Base-by-base conservation (phyloP, 2,797 vertebrate species). In the Tenualosa ilisha region DNA sequence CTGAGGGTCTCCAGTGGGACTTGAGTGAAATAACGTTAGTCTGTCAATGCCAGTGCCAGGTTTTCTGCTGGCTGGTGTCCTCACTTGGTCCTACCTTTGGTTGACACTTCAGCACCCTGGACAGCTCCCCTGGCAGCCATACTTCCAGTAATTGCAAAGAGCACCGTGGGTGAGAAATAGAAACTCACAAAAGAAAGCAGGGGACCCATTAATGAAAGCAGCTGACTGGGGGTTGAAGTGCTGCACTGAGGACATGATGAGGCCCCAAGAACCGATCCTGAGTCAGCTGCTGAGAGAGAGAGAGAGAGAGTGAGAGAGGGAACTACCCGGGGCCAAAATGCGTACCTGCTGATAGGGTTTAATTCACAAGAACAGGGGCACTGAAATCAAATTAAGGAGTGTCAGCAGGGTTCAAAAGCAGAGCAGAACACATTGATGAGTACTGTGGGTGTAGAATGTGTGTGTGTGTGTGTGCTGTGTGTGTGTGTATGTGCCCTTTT, bases 401-500 rank as follows among this genome's bases (percentile, higher is more conserved):
- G 65, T 72, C 65, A 72, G 65, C 65, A 40, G 65, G 65, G 31
- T 72, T 40, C 65, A 72, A 37, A 26, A 17, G 13, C 15, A 72
- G 26, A 37, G 31, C 26, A 17, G 26, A 5, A 72, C 12, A 40
- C 65, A 37, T 3, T 72, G 11, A 37, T 72, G 26, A 40, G 17
- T 37, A 40, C 31, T 37, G 12, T 72, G 26, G 12, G 31, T 72
- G 65, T 40, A 31, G 31, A 6, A 15, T 37, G 26, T 17, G 65
- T 72, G 65, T 15, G 65, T 72, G 65, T 17, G 65, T 72, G 65
- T 68, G 65, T 37, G 65, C 37, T 68, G 65, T 68, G 26, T 31
- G 24, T 68, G 12, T 37, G 26, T 68, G 61, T 26, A 7, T 65
- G 61, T 31, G 63, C 31, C 6, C 22, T 20, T 22, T 20, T 31